Percentiles rank a stretch among this genome's conserved stretches.
Conservation (phyloP, 2,113 vertebrate species). For the Todiramphus saurophagus region DNA sequence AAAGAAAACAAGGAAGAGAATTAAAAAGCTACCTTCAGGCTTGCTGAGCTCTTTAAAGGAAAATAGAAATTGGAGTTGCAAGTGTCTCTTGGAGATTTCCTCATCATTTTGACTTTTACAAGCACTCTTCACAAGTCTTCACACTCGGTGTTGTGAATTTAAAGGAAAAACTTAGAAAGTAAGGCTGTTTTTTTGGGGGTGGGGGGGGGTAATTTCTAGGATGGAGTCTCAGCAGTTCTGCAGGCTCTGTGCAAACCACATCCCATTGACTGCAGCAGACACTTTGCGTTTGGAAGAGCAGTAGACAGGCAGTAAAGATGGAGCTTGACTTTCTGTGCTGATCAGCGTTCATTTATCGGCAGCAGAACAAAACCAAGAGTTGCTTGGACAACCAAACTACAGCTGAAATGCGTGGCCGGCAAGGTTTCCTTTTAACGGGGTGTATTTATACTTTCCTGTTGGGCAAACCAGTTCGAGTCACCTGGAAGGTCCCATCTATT, state of each 20-base stretch:
- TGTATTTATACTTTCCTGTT: rapidly evolving
- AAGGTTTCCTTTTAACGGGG: not conserved
- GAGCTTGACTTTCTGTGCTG: not conserved
- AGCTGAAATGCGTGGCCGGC: rapidly evolving
- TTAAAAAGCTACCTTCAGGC: not conserved
- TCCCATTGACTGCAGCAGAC: not conserved
- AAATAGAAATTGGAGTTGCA: not conserved
- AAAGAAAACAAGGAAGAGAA: not conserved
- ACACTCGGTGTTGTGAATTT: not conserved
- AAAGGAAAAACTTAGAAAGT: not conserved
- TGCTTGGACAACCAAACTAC: not conserved
- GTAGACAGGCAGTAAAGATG: rapidly evolving
- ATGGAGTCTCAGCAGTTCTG: not conserved
- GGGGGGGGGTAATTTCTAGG: not conserved
- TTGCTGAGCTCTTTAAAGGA: not conserved
- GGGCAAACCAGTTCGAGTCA: not conserved
- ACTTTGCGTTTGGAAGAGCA: not conserved
- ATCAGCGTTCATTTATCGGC: not conserved
- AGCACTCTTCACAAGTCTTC: not conserved
- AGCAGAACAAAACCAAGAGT: rapidly evolving
- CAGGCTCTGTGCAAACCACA: not conserved
- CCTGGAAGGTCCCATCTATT: not conserved
- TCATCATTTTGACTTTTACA: not conserved
- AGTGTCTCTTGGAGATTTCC: not conserved
- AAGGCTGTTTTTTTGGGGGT: not conserved